phyloP scores from a whole-genome alignment of 2,113 vertebrate genomes.

The Paradoxurus hermaphroditus region DNA sequence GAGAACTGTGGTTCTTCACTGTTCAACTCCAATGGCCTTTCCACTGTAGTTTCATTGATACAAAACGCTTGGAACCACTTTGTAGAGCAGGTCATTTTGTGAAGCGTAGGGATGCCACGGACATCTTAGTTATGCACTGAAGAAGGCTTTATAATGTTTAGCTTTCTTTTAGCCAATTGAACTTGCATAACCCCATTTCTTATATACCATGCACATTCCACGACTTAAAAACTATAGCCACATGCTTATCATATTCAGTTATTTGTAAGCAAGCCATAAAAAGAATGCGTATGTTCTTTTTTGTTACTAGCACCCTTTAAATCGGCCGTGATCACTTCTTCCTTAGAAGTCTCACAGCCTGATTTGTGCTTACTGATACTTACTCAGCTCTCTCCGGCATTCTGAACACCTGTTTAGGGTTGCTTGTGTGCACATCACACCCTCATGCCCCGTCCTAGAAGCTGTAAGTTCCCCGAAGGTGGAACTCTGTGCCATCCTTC shows the following conservation, averaged over 20 bases:
- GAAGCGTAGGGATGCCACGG: background rate
- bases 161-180: background rate
- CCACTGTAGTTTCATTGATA: background rate
- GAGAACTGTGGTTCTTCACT: background rate
- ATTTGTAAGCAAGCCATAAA: background rate
- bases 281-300: background rate
- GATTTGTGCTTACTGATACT: too few species aligned
- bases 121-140: background rate
- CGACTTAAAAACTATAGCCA: background rate
- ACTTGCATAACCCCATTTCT: background rate
- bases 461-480: background rate
- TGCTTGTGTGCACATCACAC: background rate
- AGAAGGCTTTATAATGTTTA: background rate
- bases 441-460: too few species aligned
- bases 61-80: background rate
- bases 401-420: background rate
- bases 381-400: accelerated
- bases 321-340: too few species aligned
- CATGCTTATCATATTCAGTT: background rate
- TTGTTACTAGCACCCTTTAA: background rate
- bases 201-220: background rate
- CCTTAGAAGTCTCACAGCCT: background rate
- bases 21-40: background rate
- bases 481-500: background rate
- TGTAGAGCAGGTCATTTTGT: background rate